These are phyloP conservation scores for Cebidichthys violaceus DNA, from an alignment of 2,113 vertebrate genomes.

Conservation along the genomic window DNA sequence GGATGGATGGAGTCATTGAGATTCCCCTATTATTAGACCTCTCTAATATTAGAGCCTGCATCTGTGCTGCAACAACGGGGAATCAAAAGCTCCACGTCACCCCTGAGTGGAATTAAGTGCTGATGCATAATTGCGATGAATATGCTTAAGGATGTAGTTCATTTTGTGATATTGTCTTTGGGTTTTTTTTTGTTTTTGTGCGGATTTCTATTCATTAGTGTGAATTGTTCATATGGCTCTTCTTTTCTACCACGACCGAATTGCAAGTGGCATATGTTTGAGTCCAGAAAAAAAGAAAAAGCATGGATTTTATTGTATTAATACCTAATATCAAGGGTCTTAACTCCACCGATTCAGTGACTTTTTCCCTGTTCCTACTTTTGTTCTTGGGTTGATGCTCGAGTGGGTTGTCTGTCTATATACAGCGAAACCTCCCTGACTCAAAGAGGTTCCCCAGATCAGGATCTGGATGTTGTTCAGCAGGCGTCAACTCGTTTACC, in stretches of 20 bases:
- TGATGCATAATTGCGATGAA: conserved; percentile 32
- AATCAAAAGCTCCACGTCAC: conserved; percentile 57
- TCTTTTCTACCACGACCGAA: background rate
- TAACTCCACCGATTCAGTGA: conserved; percentile 7
- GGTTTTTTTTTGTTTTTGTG: background rate
- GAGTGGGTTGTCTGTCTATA: conserved; percentile 41
- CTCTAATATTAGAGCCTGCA: conserved; percentile 55
- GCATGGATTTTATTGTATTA: background rate
- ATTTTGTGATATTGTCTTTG: background rate
- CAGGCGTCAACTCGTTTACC: conserved; percentile 16
- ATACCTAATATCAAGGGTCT: background rate
- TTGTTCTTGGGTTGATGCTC: conserved; percentile 49
- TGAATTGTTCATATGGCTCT: too few relatives aligned
- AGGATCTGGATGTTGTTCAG: conserved; percentile 46
- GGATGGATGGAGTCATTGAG: conserved; percentile 42
- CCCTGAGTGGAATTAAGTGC: conserved; percentile 29
- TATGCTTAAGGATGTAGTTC: background rate
- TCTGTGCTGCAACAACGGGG: conserved; percentile 59
- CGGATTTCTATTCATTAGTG: background rate
- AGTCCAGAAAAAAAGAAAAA: background rate
- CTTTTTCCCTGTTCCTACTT: conserved; percentile 62
- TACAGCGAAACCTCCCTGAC: conserved; percentile 45
- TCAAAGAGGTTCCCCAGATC: conserved; percentile 43
- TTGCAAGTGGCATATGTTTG: background rate
- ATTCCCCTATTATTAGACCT: conserved; percentile 54